Evolutionary conservation across 2,113 vertebrate genomes (phyloP), one percentile per base, ranked within the genome.

Genomic region (Myiozetetes cayanensis): DNA sequence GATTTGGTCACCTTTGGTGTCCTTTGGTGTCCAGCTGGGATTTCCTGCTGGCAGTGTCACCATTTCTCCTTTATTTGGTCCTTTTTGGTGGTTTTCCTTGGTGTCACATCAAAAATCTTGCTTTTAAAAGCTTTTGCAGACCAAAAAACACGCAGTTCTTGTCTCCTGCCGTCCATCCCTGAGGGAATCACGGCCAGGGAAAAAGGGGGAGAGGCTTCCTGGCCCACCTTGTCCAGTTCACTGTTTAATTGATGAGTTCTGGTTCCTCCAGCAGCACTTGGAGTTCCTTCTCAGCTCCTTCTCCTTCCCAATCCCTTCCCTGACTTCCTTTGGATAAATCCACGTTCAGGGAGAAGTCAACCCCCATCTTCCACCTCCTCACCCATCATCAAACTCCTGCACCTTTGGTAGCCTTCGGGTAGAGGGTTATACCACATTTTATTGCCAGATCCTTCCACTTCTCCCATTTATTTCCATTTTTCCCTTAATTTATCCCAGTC

Each of bases 371-470:
- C 71, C 12, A 0, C 12, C 33, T 66, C 22, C 33, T 89, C 37
- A 8, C 11, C 19, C 5, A 2, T 28, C 41, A 31, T 20, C 27
- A 59, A 61, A 39, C 41, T 39, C 62, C 6, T 4, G 6, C 6
- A 44, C 17, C 35, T 37, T 58, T 10, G 46, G 3, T 18, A 17
- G 15, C 62, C 62, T 59, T 53, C 19, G 30, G 31, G 20, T 7
- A 3, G 10, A n/a, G 58, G 33, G 5, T 59, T 53, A 1, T 30
- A 3, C 27, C 4, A 0, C 31, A 2, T 44, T 21, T 21, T 61
- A 4, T 59, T 73, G 31, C 24, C 55, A 41, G 3, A 24, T 70
- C 27, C 7, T 30, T 73, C 23, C 28, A 1, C 1, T 75, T 53
- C 16, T 8, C 6, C 25, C 43, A 8, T 78, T 49, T 35, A 43